These are phyloP conservation scores for Syrmaticus mikado DNA, from an alignment of 2,113 vertebrate genomes.

Conservation along the genomic window DNA sequence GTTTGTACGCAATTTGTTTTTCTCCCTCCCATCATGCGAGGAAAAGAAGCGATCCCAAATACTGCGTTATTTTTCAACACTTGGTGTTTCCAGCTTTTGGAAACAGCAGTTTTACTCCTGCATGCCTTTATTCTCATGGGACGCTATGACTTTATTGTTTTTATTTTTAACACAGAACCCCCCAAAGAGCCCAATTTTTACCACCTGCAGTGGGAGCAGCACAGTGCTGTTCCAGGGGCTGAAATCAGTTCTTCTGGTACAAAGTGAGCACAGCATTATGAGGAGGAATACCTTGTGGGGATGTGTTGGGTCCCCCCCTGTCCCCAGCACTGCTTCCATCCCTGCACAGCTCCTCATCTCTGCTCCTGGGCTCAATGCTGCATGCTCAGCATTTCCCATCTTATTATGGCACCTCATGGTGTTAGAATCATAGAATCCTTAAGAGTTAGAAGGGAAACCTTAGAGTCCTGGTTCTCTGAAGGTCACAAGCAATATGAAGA, in stretches of 20 bases:
- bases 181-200: neutral
- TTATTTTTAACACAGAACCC: neutral
- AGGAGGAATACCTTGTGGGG: neutral
- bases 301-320: neutral
- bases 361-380: neutral
- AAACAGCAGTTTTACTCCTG: neutral
- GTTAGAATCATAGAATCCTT: no score
- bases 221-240: neutral
- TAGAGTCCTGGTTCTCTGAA: neutral
- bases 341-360: neutral
- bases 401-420: neutral
- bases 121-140: neutral
- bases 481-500: neutral
- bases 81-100: neutral
- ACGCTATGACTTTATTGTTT: neutral
- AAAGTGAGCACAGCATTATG: neutral
- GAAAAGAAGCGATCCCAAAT: neutral
- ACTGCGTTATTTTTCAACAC: neutral
- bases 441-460: no score
- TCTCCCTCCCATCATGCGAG: neutral
- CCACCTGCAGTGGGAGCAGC: neutral
- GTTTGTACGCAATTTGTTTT: neutral
- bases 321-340: no score
- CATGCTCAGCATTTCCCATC: rapidly evolving
- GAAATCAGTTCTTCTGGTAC: neutral